Conservation (phyloP, 2,888 invertebrate genomes). For the Abrostola triplasia region DNA sequence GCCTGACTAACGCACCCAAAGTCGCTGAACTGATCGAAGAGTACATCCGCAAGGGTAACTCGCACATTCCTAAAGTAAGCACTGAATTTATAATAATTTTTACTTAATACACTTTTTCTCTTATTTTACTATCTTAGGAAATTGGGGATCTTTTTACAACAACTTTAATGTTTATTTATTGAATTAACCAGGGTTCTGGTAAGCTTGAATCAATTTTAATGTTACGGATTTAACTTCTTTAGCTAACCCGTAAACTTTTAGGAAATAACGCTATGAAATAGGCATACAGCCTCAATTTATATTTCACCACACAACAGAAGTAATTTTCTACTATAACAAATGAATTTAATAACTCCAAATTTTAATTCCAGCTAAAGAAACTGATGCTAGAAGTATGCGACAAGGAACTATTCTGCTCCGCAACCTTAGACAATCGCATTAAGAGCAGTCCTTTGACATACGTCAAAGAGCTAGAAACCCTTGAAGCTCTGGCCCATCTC, state of each 20-base stretch:
- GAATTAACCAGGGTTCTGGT: too few relatives aligned
- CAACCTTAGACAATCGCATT: constrained; percentile 5
- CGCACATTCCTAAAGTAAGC: constrained; percentile 29
- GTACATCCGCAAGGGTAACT: constrained; percentile 25
- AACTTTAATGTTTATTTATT: too few relatives aligned
- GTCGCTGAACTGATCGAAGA: constrained; percentile 13
- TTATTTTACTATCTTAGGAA: too few relatives aligned
- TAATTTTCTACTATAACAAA: background rate
- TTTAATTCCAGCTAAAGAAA: constrained; percentile 24
- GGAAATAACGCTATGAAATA: too few relatives aligned
- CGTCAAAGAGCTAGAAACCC: constrained; percentile 27
- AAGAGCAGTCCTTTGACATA: constrained; percentile 3
- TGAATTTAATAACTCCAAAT: background rate
- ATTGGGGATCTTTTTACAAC: too few relatives aligned
- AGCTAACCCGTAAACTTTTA: too few relatives aligned
- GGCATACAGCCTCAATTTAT: background rate
- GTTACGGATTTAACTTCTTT: too few relatives aligned
- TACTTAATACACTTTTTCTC: too few relatives aligned
- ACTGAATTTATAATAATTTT: background rate
- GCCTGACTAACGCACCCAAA: constrained; percentile 20
- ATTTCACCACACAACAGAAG: background rate
- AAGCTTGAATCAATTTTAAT: too few relatives aligned
- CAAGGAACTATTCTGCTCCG: constrained; percentile 2
- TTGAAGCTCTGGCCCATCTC: constrained; percentile 21
- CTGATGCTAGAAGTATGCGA: constrained; percentile 17